These are phyloP conservation scores for Eupithecia vulgata DNA, from an alignment of 2,888 invertebrate species.

Conservation along the genomic window DNA sequence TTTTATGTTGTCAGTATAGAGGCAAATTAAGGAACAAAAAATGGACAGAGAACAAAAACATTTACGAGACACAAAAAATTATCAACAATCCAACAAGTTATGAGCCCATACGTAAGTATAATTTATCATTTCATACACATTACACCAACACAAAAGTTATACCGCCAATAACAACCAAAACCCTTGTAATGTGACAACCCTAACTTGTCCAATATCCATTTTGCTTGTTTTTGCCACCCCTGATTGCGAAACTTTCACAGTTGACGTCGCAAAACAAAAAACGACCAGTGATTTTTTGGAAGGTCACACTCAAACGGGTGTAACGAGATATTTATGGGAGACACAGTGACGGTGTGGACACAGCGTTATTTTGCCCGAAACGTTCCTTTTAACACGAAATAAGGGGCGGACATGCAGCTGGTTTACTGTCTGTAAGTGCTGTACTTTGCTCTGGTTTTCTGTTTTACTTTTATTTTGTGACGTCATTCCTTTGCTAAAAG, in stretches of 20 bases:
- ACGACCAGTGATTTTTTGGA: constrained; percentile 63
- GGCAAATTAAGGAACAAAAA: too few relatives aligned
- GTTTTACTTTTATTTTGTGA: constrained; percentile 4
- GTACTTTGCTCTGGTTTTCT: constrained; percentile 6
- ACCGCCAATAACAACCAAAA: constrained; percentile 28
- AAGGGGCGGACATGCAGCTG: constrained; percentile 43
- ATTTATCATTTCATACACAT: background rate
- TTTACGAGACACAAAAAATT: background rate
- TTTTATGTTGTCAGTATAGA: too few relatives aligned
- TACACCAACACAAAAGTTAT: constrained; percentile 15
- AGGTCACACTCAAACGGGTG: constrained; percentile 57
- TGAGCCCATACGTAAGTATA: background rate
- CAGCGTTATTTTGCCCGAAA: constrained; percentile 54
- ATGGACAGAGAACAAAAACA: too few relatives aligned
- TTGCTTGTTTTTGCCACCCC: constrained; percentile 63
- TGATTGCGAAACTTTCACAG: constrained; percentile 74
- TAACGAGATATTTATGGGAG: constrained; percentile 74
- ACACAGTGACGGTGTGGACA: constrained; percentile 61
- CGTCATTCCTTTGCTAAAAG: background rate
- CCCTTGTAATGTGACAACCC: constrained; percentile 32
- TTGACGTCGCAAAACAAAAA: constrained; percentile 61
- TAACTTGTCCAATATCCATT: constrained; percentile 49
- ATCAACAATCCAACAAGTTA: background rate
- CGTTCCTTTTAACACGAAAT: constrained; percentile 47
- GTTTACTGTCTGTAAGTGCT: background rate